Conservation (phyloP, 2,888 invertebrate species). For the Drosophila algonquin region DNA sequence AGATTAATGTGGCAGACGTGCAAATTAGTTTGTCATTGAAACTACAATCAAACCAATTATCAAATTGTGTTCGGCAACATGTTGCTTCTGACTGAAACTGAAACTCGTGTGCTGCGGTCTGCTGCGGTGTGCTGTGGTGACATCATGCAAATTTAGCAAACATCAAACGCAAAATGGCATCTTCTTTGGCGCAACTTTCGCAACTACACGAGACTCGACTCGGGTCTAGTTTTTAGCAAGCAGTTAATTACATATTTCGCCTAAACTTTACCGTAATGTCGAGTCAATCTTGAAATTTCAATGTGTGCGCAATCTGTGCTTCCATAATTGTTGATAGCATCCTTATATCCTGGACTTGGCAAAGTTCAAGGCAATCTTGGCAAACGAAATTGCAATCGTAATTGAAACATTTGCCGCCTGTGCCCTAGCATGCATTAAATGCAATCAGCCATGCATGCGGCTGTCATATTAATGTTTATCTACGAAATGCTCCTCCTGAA, state of each 20-base stretch:
- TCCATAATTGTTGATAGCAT: not conserved
- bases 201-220: not conserved
- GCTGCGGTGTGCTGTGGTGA: not conserved
- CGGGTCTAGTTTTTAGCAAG: not conserved
- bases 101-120: too few species aligned
- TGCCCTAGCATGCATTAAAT: conserved; percentile 20
- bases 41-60: not conserved
- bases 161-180: not conserved
- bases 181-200: not conserved
- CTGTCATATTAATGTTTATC: conserved; percentile 24
- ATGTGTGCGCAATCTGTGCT: too few species aligned
- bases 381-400: not conserved
- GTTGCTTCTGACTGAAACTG: not conserved
- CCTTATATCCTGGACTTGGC: not conserved
- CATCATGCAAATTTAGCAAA: not conserved
- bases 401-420: conserved; percentile 12
- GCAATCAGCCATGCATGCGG: conserved; percentile 22
- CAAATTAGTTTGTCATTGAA: conserved; percentile 28
- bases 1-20: conserved; percentile 9
- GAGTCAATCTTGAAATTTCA: too few species aligned
- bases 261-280: not conserved
- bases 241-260: not conserved
- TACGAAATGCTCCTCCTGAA: conserved; percentile 3
- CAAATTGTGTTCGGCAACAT: conserved; percentile 3
- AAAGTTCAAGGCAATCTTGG: not conserved